Conservation (phyloP, 2,888 invertebrate species). For the Phalera bucephala region DNA sequence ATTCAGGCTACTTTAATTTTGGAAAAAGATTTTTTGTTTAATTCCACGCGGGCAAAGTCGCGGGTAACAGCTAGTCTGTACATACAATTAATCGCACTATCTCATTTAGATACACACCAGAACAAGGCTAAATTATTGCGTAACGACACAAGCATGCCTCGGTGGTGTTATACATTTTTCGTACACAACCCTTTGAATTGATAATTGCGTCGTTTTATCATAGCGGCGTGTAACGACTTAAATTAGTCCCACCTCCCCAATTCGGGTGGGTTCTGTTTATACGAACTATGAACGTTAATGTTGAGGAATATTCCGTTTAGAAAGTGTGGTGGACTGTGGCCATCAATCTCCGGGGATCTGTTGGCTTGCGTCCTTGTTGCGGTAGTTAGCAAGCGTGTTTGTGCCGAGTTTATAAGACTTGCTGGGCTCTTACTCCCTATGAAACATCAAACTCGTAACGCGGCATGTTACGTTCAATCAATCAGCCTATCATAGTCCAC, state of each 20-base stretch:
- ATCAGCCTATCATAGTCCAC: no score
- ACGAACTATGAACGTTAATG: slow-evolving; percentile 48
- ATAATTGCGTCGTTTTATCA: slow-evolving; percentile 47
- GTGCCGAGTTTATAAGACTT: slow-evolving; percentile 8
- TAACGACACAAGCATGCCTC: slow-evolving; percentile 27
- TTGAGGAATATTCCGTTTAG: slow-evolving; percentile 33
- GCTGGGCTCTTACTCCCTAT: no score
- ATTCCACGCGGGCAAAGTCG: no score
- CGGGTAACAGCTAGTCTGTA: no score
- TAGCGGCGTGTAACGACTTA: slow-evolving; percentile 39
- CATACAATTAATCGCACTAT: neutral
- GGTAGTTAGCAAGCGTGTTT: slow-evolving; percentile 13
- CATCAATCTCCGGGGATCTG: slow-evolving; percentile 52
- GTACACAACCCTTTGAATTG: slow-evolving; percentile 36
- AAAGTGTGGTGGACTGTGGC: slow-evolving; percentile 25
- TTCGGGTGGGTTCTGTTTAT: slow-evolving; percentile 45
- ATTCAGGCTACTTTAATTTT: no score
- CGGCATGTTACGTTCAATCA: no score
- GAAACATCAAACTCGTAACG: no score
- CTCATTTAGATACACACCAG: slow-evolving; percentile 1
- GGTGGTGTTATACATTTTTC: slow-evolving; percentile 36
- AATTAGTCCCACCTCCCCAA: slow-evolving; percentile 53
- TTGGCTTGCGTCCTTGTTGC: slow-evolving; percentile 30
- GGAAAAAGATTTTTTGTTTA: no score
- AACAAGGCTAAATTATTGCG: slow-evolving; percentile 27